These are phyloP conservation scores for Hystrix cristata DNA, from an alignment of 2,113 vertebrate genomes.

Conservation along the genomic window DNA sequence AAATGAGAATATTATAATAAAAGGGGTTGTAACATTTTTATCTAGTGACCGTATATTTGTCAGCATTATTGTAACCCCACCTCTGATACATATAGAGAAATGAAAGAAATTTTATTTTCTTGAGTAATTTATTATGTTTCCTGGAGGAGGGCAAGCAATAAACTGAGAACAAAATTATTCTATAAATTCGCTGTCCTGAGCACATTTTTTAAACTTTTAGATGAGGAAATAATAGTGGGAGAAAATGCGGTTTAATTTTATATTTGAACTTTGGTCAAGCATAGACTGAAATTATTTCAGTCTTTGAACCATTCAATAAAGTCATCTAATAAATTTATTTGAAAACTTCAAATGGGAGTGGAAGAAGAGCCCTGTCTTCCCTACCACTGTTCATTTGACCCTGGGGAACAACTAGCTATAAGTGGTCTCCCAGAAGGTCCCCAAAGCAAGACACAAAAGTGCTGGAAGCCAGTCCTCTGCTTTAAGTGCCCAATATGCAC, in stretches of 20 bases:
- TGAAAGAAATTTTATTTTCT: not conserved
- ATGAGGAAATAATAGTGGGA: not conserved
- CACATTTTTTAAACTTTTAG: not conserved
- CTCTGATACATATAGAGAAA: not conserved
- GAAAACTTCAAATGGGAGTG: not conserved
- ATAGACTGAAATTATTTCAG: constrained; percentile 8
- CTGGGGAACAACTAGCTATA: not conserved
- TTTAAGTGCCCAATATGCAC: not conserved
- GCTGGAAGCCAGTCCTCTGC: not conserved
- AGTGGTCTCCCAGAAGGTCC: not conserved
- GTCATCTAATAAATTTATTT: not conserved
- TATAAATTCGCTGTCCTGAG: not conserved
- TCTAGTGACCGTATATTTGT: not conserved
- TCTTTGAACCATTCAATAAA: not conserved
- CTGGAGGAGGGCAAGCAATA: not conserved
- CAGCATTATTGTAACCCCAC: not conserved
- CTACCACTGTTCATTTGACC: not conserved
- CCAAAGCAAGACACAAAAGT: not conserved
- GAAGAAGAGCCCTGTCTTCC: not conserved
- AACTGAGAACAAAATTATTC: not conserved
- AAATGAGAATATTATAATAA: constrained; percentile 1
- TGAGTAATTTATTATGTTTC: not conserved
- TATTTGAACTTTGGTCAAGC: not conserved
- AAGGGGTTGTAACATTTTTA: not conserved
- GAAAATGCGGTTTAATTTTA: not conserved